Conservation (phyloP, 1,140 invertebrate genomes). For the Trachymyrmex cornetzi region DNA sequence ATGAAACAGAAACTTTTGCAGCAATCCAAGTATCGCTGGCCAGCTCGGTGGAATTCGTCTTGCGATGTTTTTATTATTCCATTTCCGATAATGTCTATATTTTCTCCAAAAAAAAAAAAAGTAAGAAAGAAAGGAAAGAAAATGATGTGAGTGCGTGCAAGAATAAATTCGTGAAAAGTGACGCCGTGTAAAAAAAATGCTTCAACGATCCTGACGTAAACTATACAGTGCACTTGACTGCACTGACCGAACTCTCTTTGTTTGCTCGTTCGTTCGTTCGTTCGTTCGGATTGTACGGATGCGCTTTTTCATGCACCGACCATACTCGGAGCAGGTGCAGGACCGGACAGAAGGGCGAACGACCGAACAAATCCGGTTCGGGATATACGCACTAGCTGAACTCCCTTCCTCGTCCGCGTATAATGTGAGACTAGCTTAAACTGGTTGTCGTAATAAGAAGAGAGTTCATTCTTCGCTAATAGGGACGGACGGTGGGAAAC, state of each 20-base stretch:
- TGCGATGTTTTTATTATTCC: constrained; percentile 1
- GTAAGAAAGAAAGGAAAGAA: background rate
- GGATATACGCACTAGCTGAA: constrained; percentile 44
- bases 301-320: constrained; percentile 58
- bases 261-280: constrained; percentile 44
- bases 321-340: constrained; percentile 56
- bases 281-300: constrained; percentile 59
- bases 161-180: background rate
- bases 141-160: background rate
- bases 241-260: constrained; percentile 53
- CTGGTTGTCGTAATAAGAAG: constrained; percentile 21
- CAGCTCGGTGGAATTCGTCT: background rate
- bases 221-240: constrained; percentile 44
- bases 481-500: background rate
- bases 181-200: background rate
- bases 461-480: constrained; percentile 11
- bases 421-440: constrained; percentile 38
- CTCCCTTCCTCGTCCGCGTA: constrained; percentile 5
- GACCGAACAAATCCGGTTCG: constrained; percentile 61
- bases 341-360: constrained; percentile 59
- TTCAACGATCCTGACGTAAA: constrained; percentile 3
- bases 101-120: background rate
- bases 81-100: background rate
- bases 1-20: constrained; percentile 49
- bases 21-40: constrained; percentile 2